Percentiles rank a stretch among this genome's conserved stretches.
Evolutionary conservation across 35 echinoderm and acorn worm genomes (phyloP).

Genomic region (Apostichopus californicus): DNA sequence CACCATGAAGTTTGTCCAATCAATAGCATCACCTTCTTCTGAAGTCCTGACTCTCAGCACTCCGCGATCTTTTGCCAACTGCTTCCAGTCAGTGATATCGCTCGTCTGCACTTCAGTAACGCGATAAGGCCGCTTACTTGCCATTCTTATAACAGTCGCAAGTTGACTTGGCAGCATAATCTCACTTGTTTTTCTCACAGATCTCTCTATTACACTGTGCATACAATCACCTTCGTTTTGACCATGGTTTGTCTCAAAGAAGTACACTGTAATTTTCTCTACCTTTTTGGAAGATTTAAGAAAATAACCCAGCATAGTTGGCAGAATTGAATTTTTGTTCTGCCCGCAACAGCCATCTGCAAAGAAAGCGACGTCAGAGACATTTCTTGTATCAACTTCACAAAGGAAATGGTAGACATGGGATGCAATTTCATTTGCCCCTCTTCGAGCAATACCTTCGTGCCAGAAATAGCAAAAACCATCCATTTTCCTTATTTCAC

Average conservation of each 20-base stretch:
- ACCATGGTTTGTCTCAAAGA: no score
- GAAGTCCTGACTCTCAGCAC: constrained; percentile 1
- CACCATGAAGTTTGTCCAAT: no score
- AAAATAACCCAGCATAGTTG: no score
- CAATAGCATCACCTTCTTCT: not conserved
- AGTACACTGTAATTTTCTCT: no score
- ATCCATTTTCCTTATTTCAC: constrained; percentile 49
- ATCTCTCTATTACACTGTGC: no score
- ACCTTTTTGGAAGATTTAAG: no score
- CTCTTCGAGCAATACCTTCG: constrained; percentile 54
- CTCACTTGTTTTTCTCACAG: no score
- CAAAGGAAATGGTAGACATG: constrained; percentile 1
- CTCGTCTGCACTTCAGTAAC: not conserved
- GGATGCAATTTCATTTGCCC: constrained; percentile 21
- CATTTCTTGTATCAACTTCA: constrained; percentile 40
- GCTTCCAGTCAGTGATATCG: not conserved
- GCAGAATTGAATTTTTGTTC: no score
- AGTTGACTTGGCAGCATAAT: no score
- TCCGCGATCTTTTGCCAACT: not conserved
- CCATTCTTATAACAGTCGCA: no score
- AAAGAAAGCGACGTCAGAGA: constrained; percentile 59
- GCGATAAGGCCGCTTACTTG: constrained; percentile 1
- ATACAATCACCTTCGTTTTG: no score
- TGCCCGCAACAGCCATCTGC: constrained; percentile 63
- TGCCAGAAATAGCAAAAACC: not conserved